Evolutionary conservation across 2,113 vertebrate genomes (phyloP), one percentile per base, ranked within the genome.

Genomic region (Xenopus borealis): DNA sequence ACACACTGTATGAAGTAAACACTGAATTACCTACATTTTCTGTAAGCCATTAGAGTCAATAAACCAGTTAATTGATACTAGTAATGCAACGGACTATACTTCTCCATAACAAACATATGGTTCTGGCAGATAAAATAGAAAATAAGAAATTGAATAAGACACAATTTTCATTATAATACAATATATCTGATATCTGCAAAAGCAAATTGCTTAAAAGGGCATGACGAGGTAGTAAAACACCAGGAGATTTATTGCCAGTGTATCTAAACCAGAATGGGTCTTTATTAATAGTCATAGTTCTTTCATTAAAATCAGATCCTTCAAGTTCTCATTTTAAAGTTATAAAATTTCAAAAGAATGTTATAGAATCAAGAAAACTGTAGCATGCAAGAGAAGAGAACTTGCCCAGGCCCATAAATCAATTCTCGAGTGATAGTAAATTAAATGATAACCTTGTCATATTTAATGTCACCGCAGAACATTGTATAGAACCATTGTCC

Each of bases 401-500:
- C 59, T 65, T 57, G 13, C 57, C 14, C 16, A 44, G 80, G 70
- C 76, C 76, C 79, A 70, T 78, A 81, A 85, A 89, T 92, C 86
- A 87, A 7, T 81, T 79, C 71, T 59, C 78, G 80, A 79, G 75
- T 69, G 68, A 73, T 0, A 16, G 78, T 79, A 19, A 75, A 78
- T 88, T 80, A 83, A 83, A 76, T 75, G 74, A 85, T 88, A 88
- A 88, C 83, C 87, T 88, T 89, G 86, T 85, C 83, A 71, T 55
- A 78, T 80, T 82, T 89, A 84, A 84, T 87, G 85, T 85, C 82
- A 83, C 19, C 4, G 79, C 72, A 77, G 81, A 82, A 88, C 82
- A 78, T 81, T 82, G 79, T 80, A 81, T 75, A 78, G 78, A 81
- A 76, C 63, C 67, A 69, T 81, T 59, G 64, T 61, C 78, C 82